These are phyloP conservation scores for Eolophus roseicapilla DNA, from an alignment of 2,113 vertebrate species.

Conservation along the genomic window DNA sequence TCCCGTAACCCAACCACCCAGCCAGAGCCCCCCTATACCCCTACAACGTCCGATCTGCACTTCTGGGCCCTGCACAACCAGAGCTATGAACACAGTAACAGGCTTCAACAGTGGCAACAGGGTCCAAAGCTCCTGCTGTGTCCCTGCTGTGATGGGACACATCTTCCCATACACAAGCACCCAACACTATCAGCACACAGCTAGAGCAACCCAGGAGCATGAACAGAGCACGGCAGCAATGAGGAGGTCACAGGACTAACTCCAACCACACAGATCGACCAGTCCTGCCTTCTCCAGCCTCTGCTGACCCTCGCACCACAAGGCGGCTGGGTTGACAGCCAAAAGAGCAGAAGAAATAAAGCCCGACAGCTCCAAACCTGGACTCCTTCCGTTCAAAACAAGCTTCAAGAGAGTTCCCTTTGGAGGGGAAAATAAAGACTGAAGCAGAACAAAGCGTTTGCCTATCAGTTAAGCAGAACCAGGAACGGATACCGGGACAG, in stretches of 20 bases:
- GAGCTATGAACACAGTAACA: not conserved
- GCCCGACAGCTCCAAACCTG: not conserved
- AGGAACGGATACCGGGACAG: rapidly evolving
- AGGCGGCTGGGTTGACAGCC: not conserved
- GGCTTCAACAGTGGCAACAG: not conserved
- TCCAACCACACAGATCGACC: rapidly evolving
- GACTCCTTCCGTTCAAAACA: not conserved
- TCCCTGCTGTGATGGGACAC: too few species aligned
- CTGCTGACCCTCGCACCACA: not conserved
- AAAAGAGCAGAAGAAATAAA: not conserved
- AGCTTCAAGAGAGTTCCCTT: not conserved
- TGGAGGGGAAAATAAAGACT: not conserved
- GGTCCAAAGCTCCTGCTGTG: not conserved
- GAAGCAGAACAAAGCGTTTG: not conserved
- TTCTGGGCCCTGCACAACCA: too few species aligned
- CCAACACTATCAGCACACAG: not conserved
- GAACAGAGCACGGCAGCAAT: rapidly evolving
- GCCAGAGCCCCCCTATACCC: not conserved
- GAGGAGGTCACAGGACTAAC: not conserved
- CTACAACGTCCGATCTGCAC: not conserved
- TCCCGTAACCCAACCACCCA: not conserved
- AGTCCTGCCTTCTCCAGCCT: not conserved
- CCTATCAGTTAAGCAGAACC: not conserved
- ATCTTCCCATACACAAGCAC: rapidly evolving
- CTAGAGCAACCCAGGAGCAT: not conserved